phyloP scores from a whole-genome alignment of 1,140 invertebrate species.

The Apis florea region DNA sequence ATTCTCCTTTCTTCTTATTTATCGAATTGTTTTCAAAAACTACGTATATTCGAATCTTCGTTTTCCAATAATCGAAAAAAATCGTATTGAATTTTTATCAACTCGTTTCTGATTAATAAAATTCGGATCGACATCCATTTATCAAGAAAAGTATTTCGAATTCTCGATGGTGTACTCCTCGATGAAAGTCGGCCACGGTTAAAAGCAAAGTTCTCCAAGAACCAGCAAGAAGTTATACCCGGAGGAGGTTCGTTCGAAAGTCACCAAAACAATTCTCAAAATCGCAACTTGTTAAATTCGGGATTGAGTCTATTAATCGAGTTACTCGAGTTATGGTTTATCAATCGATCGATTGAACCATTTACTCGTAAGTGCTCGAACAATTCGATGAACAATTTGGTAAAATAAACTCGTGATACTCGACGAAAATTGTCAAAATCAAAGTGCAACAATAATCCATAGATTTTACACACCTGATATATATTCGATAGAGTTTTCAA shows the following conservation, averaged over 20 bases:
- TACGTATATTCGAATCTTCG: background rate
- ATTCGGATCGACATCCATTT: constrained; percentile 44
- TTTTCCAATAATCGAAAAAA: background rate
- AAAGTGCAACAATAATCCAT: background rate
- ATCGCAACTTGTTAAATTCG: constrained; percentile 21
- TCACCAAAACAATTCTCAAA: constrained; percentile 44
- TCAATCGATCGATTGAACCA: background rate
- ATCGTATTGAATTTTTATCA: background rate
- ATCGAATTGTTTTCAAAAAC: background rate
- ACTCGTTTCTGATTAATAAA: constrained; percentile 27
- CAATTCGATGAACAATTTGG: background rate
- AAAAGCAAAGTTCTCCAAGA: constrained; percentile 64
- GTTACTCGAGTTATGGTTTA: background rate
- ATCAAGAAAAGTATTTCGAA: constrained; percentile 45
- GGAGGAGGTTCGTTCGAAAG: constrained; percentile 39
- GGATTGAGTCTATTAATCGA: background rate
- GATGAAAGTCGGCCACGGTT: constrained; percentile 46
- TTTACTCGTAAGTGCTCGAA: background rate
- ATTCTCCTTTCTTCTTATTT: background rate
- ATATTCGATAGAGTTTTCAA: too few relatives aligned
- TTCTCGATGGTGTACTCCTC: constrained; percentile 37
- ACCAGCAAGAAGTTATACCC: constrained; percentile 52
- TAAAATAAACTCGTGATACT: background rate
- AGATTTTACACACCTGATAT: too few relatives aligned
- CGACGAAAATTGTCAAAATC: background rate